Base-by-base conservation (phyloP, 2,888 invertebrate species). In the Stenodera caucasica region DNA sequence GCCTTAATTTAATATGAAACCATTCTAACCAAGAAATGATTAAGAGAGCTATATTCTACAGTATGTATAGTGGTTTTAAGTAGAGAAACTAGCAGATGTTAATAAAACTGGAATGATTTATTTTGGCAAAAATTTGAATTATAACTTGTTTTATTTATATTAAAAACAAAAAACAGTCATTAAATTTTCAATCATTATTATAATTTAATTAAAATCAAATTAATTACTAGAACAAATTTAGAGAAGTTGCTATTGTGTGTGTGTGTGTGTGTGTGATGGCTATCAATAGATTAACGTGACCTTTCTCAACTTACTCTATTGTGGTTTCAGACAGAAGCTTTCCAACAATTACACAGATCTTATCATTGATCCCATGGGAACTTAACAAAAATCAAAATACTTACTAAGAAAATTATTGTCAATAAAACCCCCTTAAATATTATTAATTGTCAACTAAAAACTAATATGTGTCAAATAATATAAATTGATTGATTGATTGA, bases 21-120 rank as follows among this genome's bases (percentile, higher is more conserved):
- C 63, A 60, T 63, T 65, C 63, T 60, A 55, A 57, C 60, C 61
- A 62, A 68, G 67, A 70, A 72, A 73, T 74, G 74, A 75, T 75
- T 73, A 75, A 75, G 72, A 71, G 71, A 63, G 72, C 72, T 73
- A 71, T 69, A 73, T 70, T 70, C 68, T 65, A 64, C n/a, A n/a
- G n/a, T n/a, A n/a, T n/a, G n/a, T 11, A 45, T 66, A 62, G 70
- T 66, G 70, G 71, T 70, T 68, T 70, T 65, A 3, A 12, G 1
- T 11, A 72, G 70, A 72, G 72, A 74, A 75, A 72, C 73, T 68
- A 73, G 68, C 75, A 75, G 73, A 73, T 74, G 75, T 71, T 73
- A n/a, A n/a, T n/a, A n/a, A 64, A 64, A 45, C 57, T 49, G 62
- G 65, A 66, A 72, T 75, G 74, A 76, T 76, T 75, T 75, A 76